Evolutionary conservation across 2,888 invertebrate genomes (phyloP), one percentile per base, ranked within the genome.

Genomic region (Alloplasta piceator): DNA sequence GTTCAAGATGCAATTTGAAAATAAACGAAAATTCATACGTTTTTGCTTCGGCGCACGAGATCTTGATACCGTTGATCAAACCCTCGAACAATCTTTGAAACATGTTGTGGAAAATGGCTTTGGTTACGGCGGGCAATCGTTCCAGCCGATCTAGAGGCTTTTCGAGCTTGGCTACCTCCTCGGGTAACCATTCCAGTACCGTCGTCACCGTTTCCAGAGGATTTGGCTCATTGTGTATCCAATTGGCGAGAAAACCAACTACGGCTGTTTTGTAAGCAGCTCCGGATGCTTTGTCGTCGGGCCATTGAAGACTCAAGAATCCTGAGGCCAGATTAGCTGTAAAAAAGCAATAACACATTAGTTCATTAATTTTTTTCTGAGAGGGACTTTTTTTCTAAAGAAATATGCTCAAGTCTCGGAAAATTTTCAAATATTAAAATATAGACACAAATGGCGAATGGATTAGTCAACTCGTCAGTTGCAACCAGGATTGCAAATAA

Each of bases 21-120:
- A n/a, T n/a, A 10, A 43, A 43, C 14, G 5, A 4, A 41, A 41
- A 36, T 52, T 74, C 80, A 71, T 83, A 91, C 90, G 83, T 85
- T 52, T 86, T 84, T 2, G 93, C 93, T 82, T 92, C 91, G 64
- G 93, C 92, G 12, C 93, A 86, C 80, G 94, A 93, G 84, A 84
- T 92, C 89, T 93, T 94, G 0, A 94, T 92, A 1, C 94, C 93
- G 80, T 93, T 94, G 48, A 94, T 93, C 7, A 96, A 88, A 7
- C 94, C 94, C 81, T 93, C 93, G 71, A 96, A 96, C 0, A 96
- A 86, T 80, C 94, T 95, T 84, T 95, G 94, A 86, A 95, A 96
- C 4, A 97, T 91, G 84, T 96, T 92, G 6, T 95, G 94, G 86
- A 96, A 96, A 89, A 95, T 96, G 0, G 91, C 92, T 90, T 92